These are phyloP conservation scores for Stylophora pistillata DNA, from an alignment of 64 coral and sea anemone species.

Conservation along the genomic window DNA sequence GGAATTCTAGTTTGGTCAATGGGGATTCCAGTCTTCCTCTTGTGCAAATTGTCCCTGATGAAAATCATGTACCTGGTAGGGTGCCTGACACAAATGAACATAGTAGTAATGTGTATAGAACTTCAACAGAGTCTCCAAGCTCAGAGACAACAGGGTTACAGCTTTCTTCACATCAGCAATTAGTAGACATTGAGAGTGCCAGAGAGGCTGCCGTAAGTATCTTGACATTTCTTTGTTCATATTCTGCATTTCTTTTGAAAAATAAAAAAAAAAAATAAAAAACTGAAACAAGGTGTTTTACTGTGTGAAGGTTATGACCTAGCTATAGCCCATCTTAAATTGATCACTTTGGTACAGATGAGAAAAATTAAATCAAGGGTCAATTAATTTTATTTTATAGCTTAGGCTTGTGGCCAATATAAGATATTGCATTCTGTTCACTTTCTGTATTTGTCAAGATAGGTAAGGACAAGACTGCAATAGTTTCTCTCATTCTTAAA, in stretches of 20 bases:
- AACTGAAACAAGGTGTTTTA: no score
- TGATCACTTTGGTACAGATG: background rate
- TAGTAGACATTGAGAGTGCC: conserved; percentile 29
- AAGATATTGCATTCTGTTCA: no score
- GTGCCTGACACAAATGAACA: conserved; percentile 37
- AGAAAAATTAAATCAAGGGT: no score
- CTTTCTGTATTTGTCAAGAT: no score
- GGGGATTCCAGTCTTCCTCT: background rate
- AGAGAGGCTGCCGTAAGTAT: conserved; percentile 47
- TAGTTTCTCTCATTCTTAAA: no score
- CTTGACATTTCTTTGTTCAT: background rate
- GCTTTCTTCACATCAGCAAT: conserved; percentile 29
- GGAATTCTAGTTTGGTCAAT: conserved; percentile 24
- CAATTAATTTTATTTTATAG: no score
- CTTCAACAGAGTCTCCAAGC: conserved; percentile 11
- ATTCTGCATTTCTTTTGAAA: no score
- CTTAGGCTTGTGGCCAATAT: no score
- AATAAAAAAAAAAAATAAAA: no score
- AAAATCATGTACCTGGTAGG: background rate
- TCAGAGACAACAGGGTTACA: background rate
- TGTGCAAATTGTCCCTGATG: conserved; percentile 1
- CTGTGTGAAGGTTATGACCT: no score
- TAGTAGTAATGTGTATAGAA: conserved; percentile 32
- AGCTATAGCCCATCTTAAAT: background rate
- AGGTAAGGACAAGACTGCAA: no score